A percentile compares a stretch with the other conserved stretches of the same genome.
Conservation (phyloP, 2,113 vertebrate genomes). For the Cervus canadensis region DNA sequence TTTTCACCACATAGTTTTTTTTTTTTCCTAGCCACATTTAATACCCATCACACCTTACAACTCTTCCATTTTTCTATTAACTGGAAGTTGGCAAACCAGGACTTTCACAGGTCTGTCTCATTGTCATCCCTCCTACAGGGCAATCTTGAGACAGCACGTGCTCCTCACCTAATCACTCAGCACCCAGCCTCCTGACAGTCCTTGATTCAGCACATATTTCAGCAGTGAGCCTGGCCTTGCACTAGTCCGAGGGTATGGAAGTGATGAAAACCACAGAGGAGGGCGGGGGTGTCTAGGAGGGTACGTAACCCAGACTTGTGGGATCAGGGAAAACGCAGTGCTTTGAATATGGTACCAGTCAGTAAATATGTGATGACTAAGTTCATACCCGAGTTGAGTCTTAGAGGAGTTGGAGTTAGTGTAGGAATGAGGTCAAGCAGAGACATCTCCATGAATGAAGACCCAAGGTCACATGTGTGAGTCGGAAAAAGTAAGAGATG, state of each 20-base stretch:
- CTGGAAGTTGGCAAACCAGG: constrained; percentile 13
- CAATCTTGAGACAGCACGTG: not conserved
- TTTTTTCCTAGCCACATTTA: not conserved
- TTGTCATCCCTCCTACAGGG: not conserved
- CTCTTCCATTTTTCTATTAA: not conserved
- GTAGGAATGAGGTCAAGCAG: not conserved
- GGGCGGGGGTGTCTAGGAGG: not conserved
- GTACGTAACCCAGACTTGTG: not conserved
- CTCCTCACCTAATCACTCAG: not conserved
- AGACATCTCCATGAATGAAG: not conserved
- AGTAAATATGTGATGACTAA: not conserved
- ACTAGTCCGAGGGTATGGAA: not conserved
- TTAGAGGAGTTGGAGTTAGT: not conserved
- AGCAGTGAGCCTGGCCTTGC: not conserved
- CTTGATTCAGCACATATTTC: not conserved
- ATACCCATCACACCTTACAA: constrained; percentile 7
- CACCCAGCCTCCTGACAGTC: not conserved
- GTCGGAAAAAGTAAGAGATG: not conserved
- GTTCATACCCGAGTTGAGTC: not conserved
- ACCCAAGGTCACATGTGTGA: not conserved
- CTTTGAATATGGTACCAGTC: not conserved
- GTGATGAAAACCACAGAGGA: not conserved
- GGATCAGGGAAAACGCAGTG: not conserved
- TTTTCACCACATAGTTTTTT: constrained; percentile 18
- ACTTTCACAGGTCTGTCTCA: not conserved